A percentile compares a stretch with the other conserved stretches of the same genome.
phyloP scores from a whole-genome alignment of 2,888 invertebrate species.

The Anarsia innoxiella region DNA sequence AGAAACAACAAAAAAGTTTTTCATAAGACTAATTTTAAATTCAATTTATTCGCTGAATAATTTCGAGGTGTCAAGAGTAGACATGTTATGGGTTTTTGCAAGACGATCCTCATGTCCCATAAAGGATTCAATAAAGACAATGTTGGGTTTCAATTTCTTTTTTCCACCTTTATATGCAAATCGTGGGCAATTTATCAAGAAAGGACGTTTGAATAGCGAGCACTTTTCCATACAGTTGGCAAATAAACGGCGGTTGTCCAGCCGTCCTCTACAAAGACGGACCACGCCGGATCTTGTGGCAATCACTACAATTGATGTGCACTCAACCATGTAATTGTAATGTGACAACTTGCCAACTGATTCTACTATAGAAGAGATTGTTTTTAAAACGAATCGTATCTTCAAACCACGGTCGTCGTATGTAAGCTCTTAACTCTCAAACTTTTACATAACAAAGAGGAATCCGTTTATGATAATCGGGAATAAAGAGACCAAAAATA shows the following conservation, averaged over 20 bases:
- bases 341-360: constrained; percentile 7
- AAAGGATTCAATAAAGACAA: constrained; percentile 42
- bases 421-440: too few relatives aligned
- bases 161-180: constrained; percentile 60
- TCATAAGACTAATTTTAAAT: constrained; percentile 4
- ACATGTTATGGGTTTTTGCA: constrained; percentile 24
- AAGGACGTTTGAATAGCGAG: constrained; percentile 57
- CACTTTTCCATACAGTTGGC: constrained; percentile 38
- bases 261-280: too few relatives aligned
- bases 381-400: too few relatives aligned
- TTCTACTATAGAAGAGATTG: background rate
- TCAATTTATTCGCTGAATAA: constrained; percentile 14
- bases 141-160: constrained; percentile 44
- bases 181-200: constrained; percentile 61
- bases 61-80: constrained; percentile 18
- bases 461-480: too few relatives aligned
- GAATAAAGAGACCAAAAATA: too few relatives aligned
- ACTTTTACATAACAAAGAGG: too few relatives aligned
- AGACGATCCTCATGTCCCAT: constrained; percentile 30
- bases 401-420: too few relatives aligned
- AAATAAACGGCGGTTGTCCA: constrained; percentile 37
- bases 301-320: constrained; percentile 27
- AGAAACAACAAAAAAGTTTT: background rate
- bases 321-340: constrained; percentile 32
- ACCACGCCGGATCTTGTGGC: constrained; percentile 17